Evolutionary conservation across 2,113 vertebrate genomes (phyloP), one percentile per base, ranked within the genome.

Genomic region (Melospiza melodia): DNA sequence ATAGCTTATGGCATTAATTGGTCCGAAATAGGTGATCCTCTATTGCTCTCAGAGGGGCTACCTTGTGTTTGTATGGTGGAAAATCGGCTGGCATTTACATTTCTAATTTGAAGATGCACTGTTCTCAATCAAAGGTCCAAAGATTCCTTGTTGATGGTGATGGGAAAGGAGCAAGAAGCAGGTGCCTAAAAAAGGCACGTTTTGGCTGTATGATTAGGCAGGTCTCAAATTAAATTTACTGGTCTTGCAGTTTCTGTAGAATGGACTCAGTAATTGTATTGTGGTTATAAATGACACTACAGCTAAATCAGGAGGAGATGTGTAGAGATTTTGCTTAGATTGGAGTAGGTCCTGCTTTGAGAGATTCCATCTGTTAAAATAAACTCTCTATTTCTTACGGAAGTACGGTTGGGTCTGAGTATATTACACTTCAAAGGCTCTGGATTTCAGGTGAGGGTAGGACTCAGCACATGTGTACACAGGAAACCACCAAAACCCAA

Each of bases 71-170:
- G 6, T 9, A 72, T 57, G 43, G 15, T 66, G n/a, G 81, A 54
- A 58, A 72, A 51, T 58, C 14, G 55, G 27, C 30, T 86, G 46
- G 24, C 0, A 0, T 66, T 82, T 79, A 20, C 5, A 22, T 49
- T 58, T 71, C 35, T 67, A 4, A 82, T 80, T 51, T 81, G 48
- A 59, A 81, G 55, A 78, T 18, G 8, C 22, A 23, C n/a, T 89
- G 7, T 59, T 67, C 15, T 63, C 22, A 48, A 1, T 18, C 28
- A 27, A 65, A 73, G 58, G 43, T 77, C 31, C 0, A 0, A 62
- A 79, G 48, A 65, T n/a, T 63, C 10, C 19, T 35, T 80, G 35
- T 59, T 77, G 59, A 49, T 72, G 33, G 25, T 44, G 58, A 44
- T 69, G 37, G 37, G 54, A 77, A 85, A 85, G 43, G 21, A 90